phyloP scores from a whole-genome alignment of 2,797 vertebrate genomes.

The Enteromius treurensis region DNA sequence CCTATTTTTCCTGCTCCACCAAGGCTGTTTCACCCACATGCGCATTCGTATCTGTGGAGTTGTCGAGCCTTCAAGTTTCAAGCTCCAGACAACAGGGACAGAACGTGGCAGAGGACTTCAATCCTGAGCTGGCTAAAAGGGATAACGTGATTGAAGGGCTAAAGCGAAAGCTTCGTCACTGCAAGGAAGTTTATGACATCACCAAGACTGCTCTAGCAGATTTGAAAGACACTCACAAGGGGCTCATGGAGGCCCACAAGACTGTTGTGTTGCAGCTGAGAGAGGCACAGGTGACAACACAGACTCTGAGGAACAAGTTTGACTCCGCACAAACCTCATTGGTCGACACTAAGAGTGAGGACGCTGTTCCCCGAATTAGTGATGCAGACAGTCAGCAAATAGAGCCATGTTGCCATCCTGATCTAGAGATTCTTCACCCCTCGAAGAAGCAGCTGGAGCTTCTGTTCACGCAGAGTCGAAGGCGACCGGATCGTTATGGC shows the following conservation, averaged over 20 bases:
- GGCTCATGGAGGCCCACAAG: not conserved
- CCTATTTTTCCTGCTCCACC: not conserved
- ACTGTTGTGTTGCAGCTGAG: not conserved
- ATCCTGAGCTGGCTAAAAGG: not conserved
- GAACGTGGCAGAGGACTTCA: not conserved
- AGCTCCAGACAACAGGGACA: not conserved
- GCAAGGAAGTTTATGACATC: not conserved
- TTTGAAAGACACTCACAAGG: not conserved
- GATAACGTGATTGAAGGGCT: not conserved
- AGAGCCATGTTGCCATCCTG: not conserved
- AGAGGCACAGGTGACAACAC: not conserved
- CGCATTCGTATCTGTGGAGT: not conserved
- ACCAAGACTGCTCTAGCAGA: not conserved
- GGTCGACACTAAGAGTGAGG: not conserved
- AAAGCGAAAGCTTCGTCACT: not conserved
- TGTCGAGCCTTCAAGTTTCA: not conserved
- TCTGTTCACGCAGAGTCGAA: not conserved
- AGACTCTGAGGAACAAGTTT: not conserved
- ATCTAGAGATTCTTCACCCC: not conserved
- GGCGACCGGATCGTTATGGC: not conserved
- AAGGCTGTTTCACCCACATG: slow-evolving; percentile 2
- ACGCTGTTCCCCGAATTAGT: not conserved
- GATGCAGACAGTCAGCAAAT: not conserved
- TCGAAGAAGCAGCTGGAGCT: not conserved
- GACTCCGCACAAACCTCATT: not conserved